Evolutionary conservation across 2,888 invertebrate genomes (phyloP).

Genomic region (Oxytorus armatus): DNA sequence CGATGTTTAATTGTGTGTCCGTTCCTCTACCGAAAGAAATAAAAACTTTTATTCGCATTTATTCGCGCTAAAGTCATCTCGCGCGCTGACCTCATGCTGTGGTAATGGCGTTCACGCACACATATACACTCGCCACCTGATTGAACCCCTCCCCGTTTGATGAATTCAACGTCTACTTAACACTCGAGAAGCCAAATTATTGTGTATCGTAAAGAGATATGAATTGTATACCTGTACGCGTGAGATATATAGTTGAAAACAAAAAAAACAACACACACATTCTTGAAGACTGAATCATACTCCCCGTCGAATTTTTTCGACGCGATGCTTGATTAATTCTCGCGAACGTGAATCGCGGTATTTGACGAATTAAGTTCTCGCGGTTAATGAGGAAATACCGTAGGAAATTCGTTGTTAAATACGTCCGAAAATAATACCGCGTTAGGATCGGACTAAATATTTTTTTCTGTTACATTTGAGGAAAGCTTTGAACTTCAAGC

Average conservation of each 20-base stretch:
- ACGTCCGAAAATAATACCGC: not conserved
- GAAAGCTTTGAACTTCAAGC: too few relatives aligned
- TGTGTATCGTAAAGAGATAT: constrained; percentile 59
- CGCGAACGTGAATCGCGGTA: constrained; percentile 31
- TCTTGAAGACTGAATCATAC: constrained; percentile 24
- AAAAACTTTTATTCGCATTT: constrained; percentile 60
- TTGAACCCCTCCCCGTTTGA: constrained; percentile 57
- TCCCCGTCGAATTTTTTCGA: constrained; percentile 14
- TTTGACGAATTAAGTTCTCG: constrained; percentile 13
- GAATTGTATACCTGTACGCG: constrained; percentile 26
- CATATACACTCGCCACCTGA: constrained; percentile 25
- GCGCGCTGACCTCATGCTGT: constrained; percentile 61
- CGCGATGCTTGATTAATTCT: constrained; percentile 44
- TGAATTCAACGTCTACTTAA: constrained; percentile 66
- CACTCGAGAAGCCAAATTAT: constrained; percentile 63
- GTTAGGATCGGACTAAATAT: not conserved
- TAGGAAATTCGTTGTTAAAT: not conserved
- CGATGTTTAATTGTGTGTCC: not conserved
- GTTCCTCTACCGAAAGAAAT: constrained; percentile 45
- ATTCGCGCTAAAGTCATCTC: constrained; percentile 57
- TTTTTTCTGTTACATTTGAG: too few relatives aligned
- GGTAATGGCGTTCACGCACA: constrained; percentile 41
- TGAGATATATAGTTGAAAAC: constrained; percentile 8
- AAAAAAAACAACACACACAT: constrained; percentile 20
- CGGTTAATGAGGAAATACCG: constrained; percentile 2